phyloP scores from a whole-genome alignment of 2,888 invertebrate species.

The Aromia moschata region DNA sequence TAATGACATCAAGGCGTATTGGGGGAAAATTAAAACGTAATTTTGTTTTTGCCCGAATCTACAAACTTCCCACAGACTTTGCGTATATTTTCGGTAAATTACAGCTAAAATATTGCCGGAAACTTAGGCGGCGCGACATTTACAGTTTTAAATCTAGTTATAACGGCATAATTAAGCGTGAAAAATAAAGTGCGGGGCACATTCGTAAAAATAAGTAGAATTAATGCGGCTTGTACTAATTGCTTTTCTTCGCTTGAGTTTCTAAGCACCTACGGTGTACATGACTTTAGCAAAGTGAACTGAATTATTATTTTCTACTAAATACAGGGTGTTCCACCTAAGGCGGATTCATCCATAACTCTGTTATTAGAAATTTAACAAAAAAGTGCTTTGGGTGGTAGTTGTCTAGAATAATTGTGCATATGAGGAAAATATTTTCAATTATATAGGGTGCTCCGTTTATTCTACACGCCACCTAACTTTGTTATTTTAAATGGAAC shows the following conservation, averaged over 20 bases:
- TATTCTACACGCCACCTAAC: no score
- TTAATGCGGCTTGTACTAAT: neutral
- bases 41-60: constrained; percentile 50
- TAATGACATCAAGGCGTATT: constrained; percentile 49
- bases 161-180: neutral
- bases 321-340: no score
- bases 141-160: neutral
- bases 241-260: neutral
- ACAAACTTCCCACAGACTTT: constrained; percentile 37
- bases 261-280: no score
- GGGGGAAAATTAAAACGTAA: constrained; percentile 52
- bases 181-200: neutral
- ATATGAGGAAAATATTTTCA: no score
- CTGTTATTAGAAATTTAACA: no score
- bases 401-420: no score
- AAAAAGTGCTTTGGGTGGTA: no score
- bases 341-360: no score
- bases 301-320: no score
- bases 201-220: neutral
- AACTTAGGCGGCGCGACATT: constrained; percentile 1
- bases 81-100: constrained; percentile 41
- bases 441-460: no score
- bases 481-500: no score
- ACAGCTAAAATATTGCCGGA: constrained; percentile 37
- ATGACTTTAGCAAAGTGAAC: no score